These are phyloP conservation scores for Halocaridina rubra DNA, from an alignment of 2,888 invertebrate genomes.

Conservation along the genomic window DNA sequence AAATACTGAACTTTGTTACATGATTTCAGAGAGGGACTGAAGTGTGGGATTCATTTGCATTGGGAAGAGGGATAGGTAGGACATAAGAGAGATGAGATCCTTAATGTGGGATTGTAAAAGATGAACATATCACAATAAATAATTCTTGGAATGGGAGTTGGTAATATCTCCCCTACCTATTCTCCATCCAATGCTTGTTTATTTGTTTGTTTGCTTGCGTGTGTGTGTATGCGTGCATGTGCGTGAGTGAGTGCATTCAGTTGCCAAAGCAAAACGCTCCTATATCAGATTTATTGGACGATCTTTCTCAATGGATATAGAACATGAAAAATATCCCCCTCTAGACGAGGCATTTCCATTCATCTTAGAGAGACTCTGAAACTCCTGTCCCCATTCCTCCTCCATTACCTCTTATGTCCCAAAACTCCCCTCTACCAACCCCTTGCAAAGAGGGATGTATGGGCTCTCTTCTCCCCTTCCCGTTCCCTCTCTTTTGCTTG, in stretches of 20 bases:
- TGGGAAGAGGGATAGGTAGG: too few species aligned
- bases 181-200: too few species aligned
- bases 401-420: not conserved
- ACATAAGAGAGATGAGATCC: not conserved
- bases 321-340: not conserved
- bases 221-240: too few species aligned
- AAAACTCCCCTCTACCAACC: not conserved
- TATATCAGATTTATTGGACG: conserved; percentile 33
- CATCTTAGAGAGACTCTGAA: not conserved
- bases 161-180: not conserved
- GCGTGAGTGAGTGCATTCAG: not conserved
- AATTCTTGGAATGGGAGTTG: too few species aligned
- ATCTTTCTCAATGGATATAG: not conserved
- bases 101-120: not conserved
- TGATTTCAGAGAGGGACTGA: not conserved
- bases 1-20: not conserved
- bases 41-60: too few species aligned
- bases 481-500: not conserved
- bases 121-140: not conserved
- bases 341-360: not conserved
- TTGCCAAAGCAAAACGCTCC: conserved; percentile 35
- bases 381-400: not conserved
- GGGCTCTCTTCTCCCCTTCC: not conserved
- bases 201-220: too few species aligned
- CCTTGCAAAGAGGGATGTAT: too few species aligned